A percentile compares a stretch with the other conserved stretches of the same genome.
Evolutionary conservation across 2,797 vertebrate genomes (phyloP).

Genomic region (Rhodeus uyekii): DNA sequence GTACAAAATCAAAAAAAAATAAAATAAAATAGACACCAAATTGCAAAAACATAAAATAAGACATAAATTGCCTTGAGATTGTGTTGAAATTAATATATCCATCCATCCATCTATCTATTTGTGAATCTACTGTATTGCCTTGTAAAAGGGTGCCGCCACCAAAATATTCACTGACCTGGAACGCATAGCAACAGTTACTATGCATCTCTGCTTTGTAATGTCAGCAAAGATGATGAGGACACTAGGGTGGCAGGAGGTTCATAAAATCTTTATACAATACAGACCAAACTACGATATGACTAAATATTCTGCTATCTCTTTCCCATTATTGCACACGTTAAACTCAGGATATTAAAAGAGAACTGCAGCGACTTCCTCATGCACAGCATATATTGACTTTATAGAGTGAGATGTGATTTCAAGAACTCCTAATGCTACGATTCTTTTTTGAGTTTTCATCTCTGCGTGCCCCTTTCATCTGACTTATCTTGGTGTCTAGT

Average conservation of each 20-base stretch:
- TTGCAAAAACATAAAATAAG: no score
- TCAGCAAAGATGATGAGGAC: conserved; percentile 1
- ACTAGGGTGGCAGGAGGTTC: neutral
- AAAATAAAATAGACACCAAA: no score
- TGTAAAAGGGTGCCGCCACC: conserved; percentile 5
- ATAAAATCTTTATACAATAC: neutral
- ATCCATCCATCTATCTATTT: neutral
- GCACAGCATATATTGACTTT: conserved; percentile 29
- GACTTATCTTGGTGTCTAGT: conserved; percentile 24
- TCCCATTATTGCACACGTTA: neutral
- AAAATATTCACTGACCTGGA: conserved; percentile 29
- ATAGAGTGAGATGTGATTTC: conserved; percentile 1
- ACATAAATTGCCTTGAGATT: no score
- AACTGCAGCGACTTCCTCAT: neutral
- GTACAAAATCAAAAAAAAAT: no score
- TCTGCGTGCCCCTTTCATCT: neutral
- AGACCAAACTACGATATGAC: neutral
- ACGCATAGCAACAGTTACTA: conserved; percentile 36
- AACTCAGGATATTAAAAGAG: neutral
- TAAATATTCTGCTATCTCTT: neutral
- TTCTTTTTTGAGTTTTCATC: conserved; percentile 20
- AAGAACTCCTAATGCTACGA: conserved; percentile 4
- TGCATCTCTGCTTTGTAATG: neutral
- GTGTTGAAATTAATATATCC: no score
- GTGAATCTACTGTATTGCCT: no score